Conservation (phyloP, 2,113 vertebrate species). For the Oncorhynchus keta region DNA sequence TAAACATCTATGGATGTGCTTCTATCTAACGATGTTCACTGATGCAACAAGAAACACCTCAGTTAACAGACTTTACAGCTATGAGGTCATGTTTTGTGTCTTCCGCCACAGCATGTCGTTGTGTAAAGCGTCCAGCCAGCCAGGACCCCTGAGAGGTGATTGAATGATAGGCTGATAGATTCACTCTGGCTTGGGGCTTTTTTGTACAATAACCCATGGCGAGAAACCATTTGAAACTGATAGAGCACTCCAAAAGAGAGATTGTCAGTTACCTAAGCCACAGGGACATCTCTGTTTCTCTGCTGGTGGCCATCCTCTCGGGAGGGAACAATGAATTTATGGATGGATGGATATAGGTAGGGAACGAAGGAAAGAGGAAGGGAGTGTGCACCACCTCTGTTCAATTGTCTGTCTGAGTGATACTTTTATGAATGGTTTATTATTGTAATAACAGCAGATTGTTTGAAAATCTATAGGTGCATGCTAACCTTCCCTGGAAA, state of each 20-base stretch:
- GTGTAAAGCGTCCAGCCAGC: too few relatives aligned
- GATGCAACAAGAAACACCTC: too few relatives aligned
- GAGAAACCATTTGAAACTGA: slow-evolving; percentile 52
- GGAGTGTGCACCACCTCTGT: slow-evolving; percentile 11
- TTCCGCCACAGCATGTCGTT: too few relatives aligned
- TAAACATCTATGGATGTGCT: too few relatives aligned
- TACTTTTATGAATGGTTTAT: slow-evolving; percentile 20
- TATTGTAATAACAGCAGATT: neutral
- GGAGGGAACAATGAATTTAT: slow-evolving; percentile 19
- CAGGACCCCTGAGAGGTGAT: too few relatives aligned
- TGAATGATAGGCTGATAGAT: too few relatives aligned
- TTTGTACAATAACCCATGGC: neutral
- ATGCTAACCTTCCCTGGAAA: neutral
- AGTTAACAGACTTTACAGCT: too few relatives aligned
- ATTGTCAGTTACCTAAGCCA: slow-evolving; percentile 39
- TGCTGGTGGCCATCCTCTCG: slow-evolving; percentile 33
- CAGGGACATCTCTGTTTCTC: slow-evolving; percentile 23
- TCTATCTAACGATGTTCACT: too few relatives aligned
- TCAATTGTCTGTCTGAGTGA: slow-evolving; percentile 15
- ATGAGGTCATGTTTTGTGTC: too few relatives aligned
- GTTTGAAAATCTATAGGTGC: neutral
- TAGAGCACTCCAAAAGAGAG: slow-evolving; percentile 22
- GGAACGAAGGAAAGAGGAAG: slow-evolving; percentile 8
- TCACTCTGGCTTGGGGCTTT: too few relatives aligned
- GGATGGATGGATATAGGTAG: neutral